phyloP scores from a whole-genome alignment of 2,888 invertebrate species.

The Mycalesis mineus region DNA sequence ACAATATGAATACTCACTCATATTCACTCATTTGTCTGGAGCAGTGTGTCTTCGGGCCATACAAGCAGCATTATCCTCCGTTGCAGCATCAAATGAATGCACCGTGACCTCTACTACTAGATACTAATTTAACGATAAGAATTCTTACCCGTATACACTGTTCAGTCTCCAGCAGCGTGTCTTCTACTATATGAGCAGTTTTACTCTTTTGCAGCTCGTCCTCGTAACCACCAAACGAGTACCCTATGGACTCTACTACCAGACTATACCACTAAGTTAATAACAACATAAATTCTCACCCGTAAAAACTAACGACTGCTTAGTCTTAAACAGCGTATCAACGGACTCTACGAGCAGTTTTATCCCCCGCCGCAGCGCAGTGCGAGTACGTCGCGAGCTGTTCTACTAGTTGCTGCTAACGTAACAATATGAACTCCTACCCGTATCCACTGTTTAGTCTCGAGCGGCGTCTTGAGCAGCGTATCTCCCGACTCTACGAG shows the following conservation, averaged over 20 bases:
- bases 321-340: conserved; percentile 65
- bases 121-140: too few relatives aligned
- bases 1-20: too few relatives aligned
- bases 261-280: too few relatives aligned
- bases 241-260: conserved; percentile 47
- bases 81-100: conserved; percentile 50
- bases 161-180: too few relatives aligned
- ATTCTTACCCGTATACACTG: too few relatives aligned
- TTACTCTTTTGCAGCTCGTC: conserved; percentile 69
- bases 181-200: conserved; percentile 35
- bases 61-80: conserved; percentile 69
- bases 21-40: too few relatives aligned
- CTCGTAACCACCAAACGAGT: conserved; percentile 49
- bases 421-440: too few relatives aligned
- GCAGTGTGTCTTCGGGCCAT: conserved; percentile 71
- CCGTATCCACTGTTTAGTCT: conserved; percentile 72
- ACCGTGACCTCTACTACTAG: too few relatives aligned
- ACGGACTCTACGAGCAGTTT: conserved; percentile 72
- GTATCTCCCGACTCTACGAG: conserved; percentile 73
- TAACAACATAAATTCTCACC: too few relatives aligned
- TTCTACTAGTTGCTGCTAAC: too few relatives aligned
- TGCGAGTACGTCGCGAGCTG: conserved; percentile 49
- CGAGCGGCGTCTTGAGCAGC: conserved; percentile 63
- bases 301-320: conserved; percentile 75
- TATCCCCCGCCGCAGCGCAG: conserved; percentile 61